These are phyloP conservation scores for Sarcophaga rosellei DNA, from an alignment of 2,888 invertebrate genomes.

Conservation along the genomic window DNA sequence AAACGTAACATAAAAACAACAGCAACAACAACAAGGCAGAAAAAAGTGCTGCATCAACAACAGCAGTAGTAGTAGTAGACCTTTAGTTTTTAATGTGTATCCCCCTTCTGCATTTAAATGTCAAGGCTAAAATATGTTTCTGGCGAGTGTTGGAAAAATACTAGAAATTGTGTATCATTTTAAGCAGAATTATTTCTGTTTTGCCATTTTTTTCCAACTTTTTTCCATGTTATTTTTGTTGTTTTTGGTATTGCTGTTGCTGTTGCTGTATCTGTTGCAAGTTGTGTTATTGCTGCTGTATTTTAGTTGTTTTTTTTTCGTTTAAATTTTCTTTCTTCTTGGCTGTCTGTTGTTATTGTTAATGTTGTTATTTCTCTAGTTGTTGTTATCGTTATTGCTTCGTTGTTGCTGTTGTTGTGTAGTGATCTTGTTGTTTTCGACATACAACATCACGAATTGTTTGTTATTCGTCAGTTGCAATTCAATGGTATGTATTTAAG, in stretches of 20 bases:
- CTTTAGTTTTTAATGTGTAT: slow-evolving; percentile 19
- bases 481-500: slow-evolving; percentile 66
- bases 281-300: slow-evolving; percentile 63
- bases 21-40: too few species aligned
- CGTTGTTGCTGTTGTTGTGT: slow-evolving; percentile 53
- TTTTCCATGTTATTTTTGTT: not conserved
- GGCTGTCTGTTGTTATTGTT: slow-evolving; percentile 16
- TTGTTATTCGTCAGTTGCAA: slow-evolving; percentile 68
- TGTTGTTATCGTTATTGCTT: slow-evolving; percentile 51
- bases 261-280: slow-evolving; percentile 45
- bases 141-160: slow-evolving; percentile 35
- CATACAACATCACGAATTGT: slow-evolving; percentile 67
- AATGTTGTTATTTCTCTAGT: slow-evolving; percentile 33
- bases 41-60: too few species aligned
- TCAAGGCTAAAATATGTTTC: slow-evolving; percentile 53
- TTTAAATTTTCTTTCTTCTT: not conserved
- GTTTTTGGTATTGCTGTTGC: slow-evolving; percentile 18
- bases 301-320: slow-evolving; percentile 45
- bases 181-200: slow-evolving; percentile 41
- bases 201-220: not conserved
- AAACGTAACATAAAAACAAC: not conserved
- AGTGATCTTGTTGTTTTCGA: slow-evolving; percentile 68
- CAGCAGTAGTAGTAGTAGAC: slow-evolving; percentile 22
- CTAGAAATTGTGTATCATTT: slow-evolving; percentile 53
- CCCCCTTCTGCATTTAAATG: slow-evolving; percentile 48